Base-by-base conservation (phyloP, 2,888 invertebrate species). In the Eupithecia vulgata region DNA sequence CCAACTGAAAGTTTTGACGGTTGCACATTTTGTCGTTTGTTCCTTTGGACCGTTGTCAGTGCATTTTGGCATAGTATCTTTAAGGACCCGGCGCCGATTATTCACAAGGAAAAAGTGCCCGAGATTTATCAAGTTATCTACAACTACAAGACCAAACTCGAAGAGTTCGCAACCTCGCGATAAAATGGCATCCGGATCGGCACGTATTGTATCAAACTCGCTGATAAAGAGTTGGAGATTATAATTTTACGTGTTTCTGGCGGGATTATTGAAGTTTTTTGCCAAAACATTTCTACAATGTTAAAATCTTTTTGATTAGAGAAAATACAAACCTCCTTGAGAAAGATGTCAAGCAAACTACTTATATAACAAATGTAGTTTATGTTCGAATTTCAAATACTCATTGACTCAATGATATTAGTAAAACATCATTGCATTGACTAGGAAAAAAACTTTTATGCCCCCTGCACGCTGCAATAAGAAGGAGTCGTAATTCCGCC, bases 141-240 rank as follows among this genome's bases (percentile, higher is more conserved):
- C 1, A 8, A 8, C 48, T 48, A n/a, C 21, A 25, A 59, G 15
- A 13, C 67, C 42, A 59, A 71, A 45, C 21, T 42, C 15, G 61
- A 35, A 52, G 62, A 71, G 71, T 67, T 71, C 71, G 67, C 67
- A 37, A 71, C 71, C 67, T 71, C 35, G 34, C 17, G 67, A 67
- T 67, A 71, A 62, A 64, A 21, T 17, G 6, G 45, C 69, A 35
- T 7, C 35, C 25, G 48, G 70, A 69, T 75, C 75, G 68, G 74
- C 77, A 75, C 79, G 74, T 78, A 72, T 71, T 75, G 65, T 71
- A 75, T 72, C 75, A 74, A 68, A 67, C 75, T 61, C 70, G 59
- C 40, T 70, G 76, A 73, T 76, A 73, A 71, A 30, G 34, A 45
- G n/a, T 34, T 42, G 73, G n/a, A 71, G 62, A 69, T 68, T 68